Percentiles rank a stretch among this genome's conserved stretches.
phyloP scores from a whole-genome alignment of 2,113 vertebrate species.

The Ranitomeya variabilis region DNA sequence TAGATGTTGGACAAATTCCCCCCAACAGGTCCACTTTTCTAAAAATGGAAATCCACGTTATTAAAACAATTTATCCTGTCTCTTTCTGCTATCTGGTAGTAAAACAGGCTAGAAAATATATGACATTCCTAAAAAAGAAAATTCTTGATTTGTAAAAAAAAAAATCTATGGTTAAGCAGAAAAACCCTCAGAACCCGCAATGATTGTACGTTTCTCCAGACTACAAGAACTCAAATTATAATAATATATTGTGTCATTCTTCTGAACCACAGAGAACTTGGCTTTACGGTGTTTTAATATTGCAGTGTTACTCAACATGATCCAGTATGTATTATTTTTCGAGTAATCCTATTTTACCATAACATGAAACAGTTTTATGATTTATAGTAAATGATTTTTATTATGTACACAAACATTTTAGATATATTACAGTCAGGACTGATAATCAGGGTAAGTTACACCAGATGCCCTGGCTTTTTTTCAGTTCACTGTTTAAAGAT shows the following conservation, averaged over 20 bases:
- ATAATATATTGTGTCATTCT: slow-evolving; percentile 43
- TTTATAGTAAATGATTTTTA: slow-evolving; percentile 48
- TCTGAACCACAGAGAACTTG: slow-evolving; percentile 35
- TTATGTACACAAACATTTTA: slow-evolving; percentile 49
- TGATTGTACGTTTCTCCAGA: slow-evolving; percentile 26
- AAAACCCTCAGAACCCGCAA: slow-evolving; percentile 3
- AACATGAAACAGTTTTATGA: slow-evolving; percentile 39
- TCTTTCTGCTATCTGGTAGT: background rate
- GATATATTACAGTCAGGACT: slow-evolving; percentile 33
- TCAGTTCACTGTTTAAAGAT: slow-evolving; percentile 25
- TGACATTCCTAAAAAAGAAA: background rate
- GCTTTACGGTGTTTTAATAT: slow-evolving; percentile 14
- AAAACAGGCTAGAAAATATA: background rate
- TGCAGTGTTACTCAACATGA: slow-evolving; percentile 35
- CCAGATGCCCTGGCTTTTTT: slow-evolving; percentile 31
- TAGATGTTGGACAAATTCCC: too few relatives aligned
- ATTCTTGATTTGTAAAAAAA: background rate
- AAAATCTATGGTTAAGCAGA: background rate
- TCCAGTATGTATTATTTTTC: slow-evolving; percentile 44
- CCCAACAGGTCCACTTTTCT: too few relatives aligned
- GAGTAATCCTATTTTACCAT: slow-evolving; percentile 48
- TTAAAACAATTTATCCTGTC: background rate
- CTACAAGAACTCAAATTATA: slow-evolving; percentile 10
- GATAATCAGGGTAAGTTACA: slow-evolving; percentile 44
- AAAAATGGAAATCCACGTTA: too few relatives aligned